A percentile compares a stretch with the other conserved stretches of the same genome.
phyloP scores from a whole-genome alignment of 2,888 invertebrate species.

The Chesias legatella region DNA sequence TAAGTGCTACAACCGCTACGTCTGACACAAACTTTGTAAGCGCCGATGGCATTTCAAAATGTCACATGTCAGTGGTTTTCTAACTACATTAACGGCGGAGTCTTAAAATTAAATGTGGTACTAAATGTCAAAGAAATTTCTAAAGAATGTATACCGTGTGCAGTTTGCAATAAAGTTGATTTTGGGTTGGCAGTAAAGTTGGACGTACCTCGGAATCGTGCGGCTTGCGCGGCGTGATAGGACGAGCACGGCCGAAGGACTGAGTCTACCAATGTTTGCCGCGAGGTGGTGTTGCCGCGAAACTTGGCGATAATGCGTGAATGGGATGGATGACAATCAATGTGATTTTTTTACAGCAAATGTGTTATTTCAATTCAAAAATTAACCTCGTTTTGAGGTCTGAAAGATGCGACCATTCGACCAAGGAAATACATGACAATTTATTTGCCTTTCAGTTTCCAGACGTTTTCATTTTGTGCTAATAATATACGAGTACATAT shows the following conservation, averaged over 20 bases:
- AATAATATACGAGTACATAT: too few species aligned
- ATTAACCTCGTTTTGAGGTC: too few species aligned
- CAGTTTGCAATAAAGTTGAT: conserved; percentile 33
- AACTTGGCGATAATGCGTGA: conserved; percentile 22
- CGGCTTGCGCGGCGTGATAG: conserved; percentile 46
- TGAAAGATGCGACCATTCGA: too few species aligned
- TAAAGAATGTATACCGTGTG: conserved; percentile 10
- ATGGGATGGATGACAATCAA: not conserved
- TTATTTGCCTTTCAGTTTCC: too few species aligned
- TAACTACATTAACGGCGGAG: conserved; percentile 14
- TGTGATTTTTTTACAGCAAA: not conserved
- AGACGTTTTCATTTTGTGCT: too few species aligned
- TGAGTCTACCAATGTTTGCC: conserved; percentile 44
- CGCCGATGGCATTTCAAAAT: conserved; percentile 21
- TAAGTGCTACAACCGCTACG: too few species aligned
- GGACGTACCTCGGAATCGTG: conserved; percentile 37
- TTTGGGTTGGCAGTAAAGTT: conserved; percentile 35
- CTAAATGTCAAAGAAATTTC: conserved; percentile 19
- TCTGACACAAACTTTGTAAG: conserved; percentile 5
- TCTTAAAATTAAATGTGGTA: conserved; percentile 22
- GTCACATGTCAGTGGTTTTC: conserved; percentile 21
- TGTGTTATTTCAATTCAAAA: too few species aligned
- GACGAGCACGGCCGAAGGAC: conserved; percentile 58
- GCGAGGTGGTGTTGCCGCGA: conserved; percentile 28
- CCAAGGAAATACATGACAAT: too few species aligned